phyloP scores from a whole-genome alignment of 2,888 invertebrate genomes.

The Tenthredo scrophulariae region DNA sequence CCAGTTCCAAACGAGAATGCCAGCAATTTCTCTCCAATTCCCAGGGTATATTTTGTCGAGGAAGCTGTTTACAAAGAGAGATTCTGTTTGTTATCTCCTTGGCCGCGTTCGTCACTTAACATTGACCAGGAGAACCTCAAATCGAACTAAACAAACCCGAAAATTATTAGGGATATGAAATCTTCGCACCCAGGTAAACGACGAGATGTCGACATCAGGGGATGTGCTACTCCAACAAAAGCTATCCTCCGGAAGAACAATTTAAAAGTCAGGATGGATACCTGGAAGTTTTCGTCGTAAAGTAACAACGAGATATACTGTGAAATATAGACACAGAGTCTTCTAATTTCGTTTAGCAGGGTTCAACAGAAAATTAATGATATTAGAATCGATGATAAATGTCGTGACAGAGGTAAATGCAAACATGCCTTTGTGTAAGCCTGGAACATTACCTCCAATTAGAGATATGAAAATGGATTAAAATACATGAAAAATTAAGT shows the following conservation, averaged over 20 bases:
- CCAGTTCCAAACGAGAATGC: background rate
- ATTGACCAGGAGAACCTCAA: background rate
- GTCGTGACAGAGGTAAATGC: background rate
- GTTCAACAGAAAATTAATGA: background rate
- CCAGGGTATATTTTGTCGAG: constrained; percentile 1
- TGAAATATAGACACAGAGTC: background rate
- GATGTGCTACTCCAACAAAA: background rate
- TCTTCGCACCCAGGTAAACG: background rate
- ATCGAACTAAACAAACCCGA: background rate
- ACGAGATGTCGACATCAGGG: background rate
- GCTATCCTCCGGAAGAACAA: background rate
- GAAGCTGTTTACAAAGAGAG: background rate
- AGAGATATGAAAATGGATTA: background rate
- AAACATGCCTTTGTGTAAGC: background rate
- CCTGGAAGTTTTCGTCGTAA: background rate
- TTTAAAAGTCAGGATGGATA: constrained; percentile 20
- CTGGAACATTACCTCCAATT: background rate
- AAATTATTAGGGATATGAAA: constrained; percentile 5
- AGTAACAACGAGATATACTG: background rate
- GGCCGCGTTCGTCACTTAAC: background rate
- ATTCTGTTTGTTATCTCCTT: constrained; percentile 12
- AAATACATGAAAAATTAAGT: background rate
- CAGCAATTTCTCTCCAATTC: background rate
- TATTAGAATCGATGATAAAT: constrained; percentile 9
- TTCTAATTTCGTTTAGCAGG: background rate